Percentiles rank a stretch among this genome's conserved stretches.
Evolutionary conservation across 1,140 invertebrate species (phyloP).

Genomic region (Zaprionus capensis): DNA sequence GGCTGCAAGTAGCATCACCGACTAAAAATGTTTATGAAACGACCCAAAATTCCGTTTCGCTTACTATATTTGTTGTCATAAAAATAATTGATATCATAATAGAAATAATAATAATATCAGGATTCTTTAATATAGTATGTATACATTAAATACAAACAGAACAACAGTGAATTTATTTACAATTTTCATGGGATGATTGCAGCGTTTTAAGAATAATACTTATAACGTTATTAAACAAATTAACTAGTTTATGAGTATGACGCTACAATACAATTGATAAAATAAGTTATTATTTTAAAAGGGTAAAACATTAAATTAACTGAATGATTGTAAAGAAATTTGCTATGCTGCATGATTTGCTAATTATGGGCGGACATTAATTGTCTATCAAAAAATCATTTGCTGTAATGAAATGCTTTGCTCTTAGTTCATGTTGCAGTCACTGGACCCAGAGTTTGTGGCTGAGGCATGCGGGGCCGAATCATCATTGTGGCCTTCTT

Average conservation of each 20-base stretch:
- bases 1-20: no score
- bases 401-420: slow-evolving; percentile 44
- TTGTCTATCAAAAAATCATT: slow-evolving; percentile 46
- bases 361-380: slow-evolving; percentile 50
- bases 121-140: slow-evolving; percentile 29
- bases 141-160: slow-evolving; percentile 41
- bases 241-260: slow-evolving; percentile 40
- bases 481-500: slow-evolving; percentile 96
- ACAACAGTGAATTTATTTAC: slow-evolving; percentile 53
- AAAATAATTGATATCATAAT: background rate
- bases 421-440: slow-evolving; percentile 35
- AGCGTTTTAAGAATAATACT: slow-evolving; percentile 51
- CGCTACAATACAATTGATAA: slow-evolving; percentile 37
- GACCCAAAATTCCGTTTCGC: no score
- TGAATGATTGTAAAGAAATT: slow-evolving; percentile 48
- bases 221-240: slow-evolving; percentile 52
- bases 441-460: slow-evolving; percentile 53
- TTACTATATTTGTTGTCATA: no score
- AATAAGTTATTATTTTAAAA: slow-evolving; percentile 66
- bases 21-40: no score
- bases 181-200: slow-evolving; percentile 52
- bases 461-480: slow-evolving; percentile 86
- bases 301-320: slow-evolving; percentile 57
- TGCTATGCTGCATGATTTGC: slow-evolving; percentile 59
- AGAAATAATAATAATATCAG: slow-evolving; percentile 14